phyloP scores from a whole-genome alignment of 2,888 invertebrate species.

The Dicyrtoma fusca region DNA sequence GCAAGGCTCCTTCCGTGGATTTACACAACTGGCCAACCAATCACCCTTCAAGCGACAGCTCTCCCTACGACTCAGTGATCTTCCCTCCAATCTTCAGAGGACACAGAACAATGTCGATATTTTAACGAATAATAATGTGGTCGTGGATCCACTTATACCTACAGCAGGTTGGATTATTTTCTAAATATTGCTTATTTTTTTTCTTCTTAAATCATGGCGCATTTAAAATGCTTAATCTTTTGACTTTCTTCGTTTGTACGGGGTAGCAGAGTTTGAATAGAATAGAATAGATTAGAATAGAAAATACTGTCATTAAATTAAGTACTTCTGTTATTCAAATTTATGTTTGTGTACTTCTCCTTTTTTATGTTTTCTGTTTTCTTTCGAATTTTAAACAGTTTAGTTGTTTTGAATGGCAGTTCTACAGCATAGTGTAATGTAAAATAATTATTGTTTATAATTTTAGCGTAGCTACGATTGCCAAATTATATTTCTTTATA shows the following conservation, averaged over 20 bases:
- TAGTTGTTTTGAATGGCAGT: no score
- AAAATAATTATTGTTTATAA: no score
- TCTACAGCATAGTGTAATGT: no score
- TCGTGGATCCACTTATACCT: conserved; percentile 33
- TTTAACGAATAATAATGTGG: conserved; percentile 52
- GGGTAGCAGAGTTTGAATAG: conserved; percentile 7
- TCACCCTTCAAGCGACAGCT: conserved; percentile 96
- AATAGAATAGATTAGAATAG: conserved; percentile 39
- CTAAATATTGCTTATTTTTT: no score
- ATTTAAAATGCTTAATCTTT: no score
- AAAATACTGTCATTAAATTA: background rate
- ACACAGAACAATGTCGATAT: conserved; percentile 57
- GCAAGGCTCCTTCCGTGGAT: conserved; percentile 92
- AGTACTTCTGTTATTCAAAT: conserved; percentile 2
- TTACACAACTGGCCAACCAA: conserved; percentile 77
- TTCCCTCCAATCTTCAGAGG: conserved; percentile 92
- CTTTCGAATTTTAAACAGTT: no score
- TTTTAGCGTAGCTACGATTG: no score
- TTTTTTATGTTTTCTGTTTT: background rate
- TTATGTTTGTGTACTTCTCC: background rate
- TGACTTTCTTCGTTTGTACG: conserved; percentile 9
- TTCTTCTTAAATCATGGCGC: no score
- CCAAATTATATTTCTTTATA: no score
- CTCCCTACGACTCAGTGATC: conserved; percentile 84
- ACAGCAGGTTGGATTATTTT: conserved; percentile 31